A percentile compares a stretch with the other conserved stretches of the same genome.
Conservation (phyloP, 2,113 vertebrate genomes). For the Hirundichthys speculiger region DNA sequence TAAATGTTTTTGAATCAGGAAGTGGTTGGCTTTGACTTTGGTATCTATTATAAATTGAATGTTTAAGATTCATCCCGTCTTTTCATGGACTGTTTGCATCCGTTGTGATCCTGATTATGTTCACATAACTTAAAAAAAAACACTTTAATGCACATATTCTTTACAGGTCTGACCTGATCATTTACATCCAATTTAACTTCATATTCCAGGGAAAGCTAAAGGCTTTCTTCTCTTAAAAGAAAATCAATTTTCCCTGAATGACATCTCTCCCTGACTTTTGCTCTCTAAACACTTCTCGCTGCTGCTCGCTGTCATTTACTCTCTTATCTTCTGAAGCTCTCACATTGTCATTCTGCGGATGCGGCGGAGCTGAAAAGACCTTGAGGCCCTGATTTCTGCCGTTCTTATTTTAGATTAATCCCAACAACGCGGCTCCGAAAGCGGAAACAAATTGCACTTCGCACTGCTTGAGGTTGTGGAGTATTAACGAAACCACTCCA, state of each 20-base stretch:
- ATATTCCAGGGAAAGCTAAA: background rate
- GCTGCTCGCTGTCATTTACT: background rate
- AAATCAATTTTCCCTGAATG: background rate
- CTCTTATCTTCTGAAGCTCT: conserved; percentile 3
- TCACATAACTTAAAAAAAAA: too few species aligned
- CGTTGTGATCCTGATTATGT: too few species aligned
- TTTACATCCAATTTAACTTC: too few species aligned
- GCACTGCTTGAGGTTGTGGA: background rate
- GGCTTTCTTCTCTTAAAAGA: background rate
- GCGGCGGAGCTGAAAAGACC: background rate
- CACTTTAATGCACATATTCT: background rate
- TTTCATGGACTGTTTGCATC: too few species aligned
- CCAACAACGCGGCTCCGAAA: background rate
- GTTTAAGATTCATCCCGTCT: too few species aligned
- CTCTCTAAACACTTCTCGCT: background rate
- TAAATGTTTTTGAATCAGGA: too few species aligned
- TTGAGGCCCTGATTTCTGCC: background rate
- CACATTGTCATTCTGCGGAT: background rate
- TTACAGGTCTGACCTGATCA: background rate
- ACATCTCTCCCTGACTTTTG: background rate
- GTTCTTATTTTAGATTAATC: background rate
- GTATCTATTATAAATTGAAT: too few species aligned
- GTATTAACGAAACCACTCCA: background rate
- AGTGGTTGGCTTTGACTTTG: too few species aligned
- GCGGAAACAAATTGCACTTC: background rate